Conservation (phyloP, 2,888 invertebrate species). For the Ephialtes manifestator region DNA sequence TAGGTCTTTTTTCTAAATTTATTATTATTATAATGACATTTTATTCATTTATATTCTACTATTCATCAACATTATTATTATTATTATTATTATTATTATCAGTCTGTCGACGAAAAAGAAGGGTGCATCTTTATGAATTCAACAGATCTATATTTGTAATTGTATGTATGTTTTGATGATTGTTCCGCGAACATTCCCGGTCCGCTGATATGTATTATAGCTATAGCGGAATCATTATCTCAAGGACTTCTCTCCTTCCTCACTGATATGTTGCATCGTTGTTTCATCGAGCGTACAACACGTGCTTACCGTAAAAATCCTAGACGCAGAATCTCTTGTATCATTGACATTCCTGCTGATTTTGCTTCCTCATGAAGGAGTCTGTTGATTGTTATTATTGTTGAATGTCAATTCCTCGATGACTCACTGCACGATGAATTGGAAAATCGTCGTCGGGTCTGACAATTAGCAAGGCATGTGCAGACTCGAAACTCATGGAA, state of each 20-base stretch:
- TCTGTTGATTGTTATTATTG: neutral
- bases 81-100: too few relatives aligned
- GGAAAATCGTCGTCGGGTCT: constrained; percentile 49
- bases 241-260: constrained; percentile 63
- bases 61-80: too few relatives aligned
- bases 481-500: constrained; percentile 58
- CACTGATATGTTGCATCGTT: constrained; percentile 20
- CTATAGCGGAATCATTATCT: constrained; percentile 30
- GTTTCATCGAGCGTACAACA: constrained; percentile 2
- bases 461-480: constrained; percentile 44
- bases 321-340: neutral
- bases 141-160: too few relatives aligned
- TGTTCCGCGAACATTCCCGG: neutral
- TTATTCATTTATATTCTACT: too few relatives aligned
- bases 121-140: too few relatives aligned
- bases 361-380: neutral
- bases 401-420: constrained; percentile 46
- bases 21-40: too few relatives aligned
- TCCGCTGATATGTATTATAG: neutral
- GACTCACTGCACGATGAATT: constrained; percentile 33
- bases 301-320: constrained; percentile 7
- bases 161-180: too few relatives aligned
- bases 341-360: neutral
- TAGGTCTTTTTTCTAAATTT: too few relatives aligned
- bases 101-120: too few relatives aligned